Evolutionary conservation across 2,888 invertebrate species (phyloP).

Genomic region (Keiferia lycopersicella): DNA sequence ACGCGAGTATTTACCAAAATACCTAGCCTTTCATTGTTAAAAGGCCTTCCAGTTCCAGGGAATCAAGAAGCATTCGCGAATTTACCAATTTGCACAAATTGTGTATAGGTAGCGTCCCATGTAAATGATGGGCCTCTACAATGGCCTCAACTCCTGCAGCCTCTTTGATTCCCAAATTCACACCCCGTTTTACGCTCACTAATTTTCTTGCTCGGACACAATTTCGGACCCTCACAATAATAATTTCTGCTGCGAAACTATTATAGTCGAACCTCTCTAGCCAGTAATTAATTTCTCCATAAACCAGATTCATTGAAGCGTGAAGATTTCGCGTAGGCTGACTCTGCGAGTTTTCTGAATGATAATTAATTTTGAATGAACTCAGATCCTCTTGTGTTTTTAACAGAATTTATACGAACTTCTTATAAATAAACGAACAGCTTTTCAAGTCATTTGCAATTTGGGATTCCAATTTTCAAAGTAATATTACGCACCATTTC

Average conservation of each 20-base stretch:
- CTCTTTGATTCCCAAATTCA: slow-evolving; percentile 79
- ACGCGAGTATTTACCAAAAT: not conserved
- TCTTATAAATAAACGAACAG: slow-evolving; percentile 27
- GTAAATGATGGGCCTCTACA: slow-evolving; percentile 74
- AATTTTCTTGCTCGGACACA: slow-evolving; percentile 82
- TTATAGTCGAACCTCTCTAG: slow-evolving; percentile 78
- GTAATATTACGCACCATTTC: slow-evolving; percentile 8
- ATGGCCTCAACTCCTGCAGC: slow-evolving; percentile 67
- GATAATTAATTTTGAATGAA: slow-evolving; percentile 68
- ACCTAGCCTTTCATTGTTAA: slow-evolving; percentile 4
- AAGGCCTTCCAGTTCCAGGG: not conserved
- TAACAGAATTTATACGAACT: slow-evolving; percentile 38
- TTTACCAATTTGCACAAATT: slow-evolving; percentile 56
- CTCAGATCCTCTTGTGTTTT: slow-evolving; percentile 56
- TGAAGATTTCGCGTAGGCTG: slow-evolving; percentile 76
- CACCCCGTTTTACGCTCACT: slow-evolving; percentile 80
- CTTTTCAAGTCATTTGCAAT: slow-evolving; percentile 27
- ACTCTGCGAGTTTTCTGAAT: slow-evolving; percentile 65
- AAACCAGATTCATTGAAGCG: slow-evolving; percentile 80
- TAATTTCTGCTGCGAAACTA: slow-evolving; percentile 78
- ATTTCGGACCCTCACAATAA: slow-evolving; percentile 77
- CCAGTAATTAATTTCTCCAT: slow-evolving; percentile 79
- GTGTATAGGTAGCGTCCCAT: slow-evolving; percentile 69
- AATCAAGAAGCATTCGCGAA: slow-evolving; percentile 47
- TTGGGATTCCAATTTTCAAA: slow-evolving; percentile 14